phyloP scores from a whole-genome alignment of 2,797 vertebrate species.

The Carduelis carduelis region DNA sequence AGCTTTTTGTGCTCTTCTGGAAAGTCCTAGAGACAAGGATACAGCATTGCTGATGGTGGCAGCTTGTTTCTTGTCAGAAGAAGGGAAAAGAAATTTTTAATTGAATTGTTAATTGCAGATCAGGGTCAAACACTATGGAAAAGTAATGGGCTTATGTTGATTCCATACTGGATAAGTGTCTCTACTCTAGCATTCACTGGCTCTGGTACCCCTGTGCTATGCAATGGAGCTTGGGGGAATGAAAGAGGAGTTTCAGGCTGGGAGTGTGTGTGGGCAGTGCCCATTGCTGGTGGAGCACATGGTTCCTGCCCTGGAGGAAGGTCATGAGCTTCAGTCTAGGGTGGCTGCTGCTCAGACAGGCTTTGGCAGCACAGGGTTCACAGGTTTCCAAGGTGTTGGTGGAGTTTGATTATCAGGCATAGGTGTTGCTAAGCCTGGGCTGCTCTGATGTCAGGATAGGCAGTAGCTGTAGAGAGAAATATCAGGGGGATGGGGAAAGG shows the following conservation, averaged over 20 bases:
- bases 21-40: neutral
- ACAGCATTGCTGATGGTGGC: neutral
- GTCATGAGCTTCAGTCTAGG: neutral
- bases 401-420: neutral
- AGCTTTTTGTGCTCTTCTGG: neutral
- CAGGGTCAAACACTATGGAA: neutral
- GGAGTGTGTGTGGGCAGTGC: neutral
- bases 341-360: neutral
- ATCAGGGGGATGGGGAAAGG: neutral
- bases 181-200: neutral
- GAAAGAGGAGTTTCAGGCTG: neutral
- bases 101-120: conserved; percentile 13
- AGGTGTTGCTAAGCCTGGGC: neutral
- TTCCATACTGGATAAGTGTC: neutral
- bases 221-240: neutral
- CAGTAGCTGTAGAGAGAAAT: neutral
- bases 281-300: neutral
- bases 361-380: neutral
- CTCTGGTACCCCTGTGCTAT: neutral
- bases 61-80: neutral
- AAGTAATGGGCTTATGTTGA: neutral
- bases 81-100: neutral
- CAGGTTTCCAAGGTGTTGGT: neutral
- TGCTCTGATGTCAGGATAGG: neutral
- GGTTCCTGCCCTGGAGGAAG: neutral